A percentile compares a stretch with the other conserved stretches of the same genome.
phyloP scores from a whole-genome alignment of 2,888 invertebrate species.

The Andrena haemorrhoa region DNA sequence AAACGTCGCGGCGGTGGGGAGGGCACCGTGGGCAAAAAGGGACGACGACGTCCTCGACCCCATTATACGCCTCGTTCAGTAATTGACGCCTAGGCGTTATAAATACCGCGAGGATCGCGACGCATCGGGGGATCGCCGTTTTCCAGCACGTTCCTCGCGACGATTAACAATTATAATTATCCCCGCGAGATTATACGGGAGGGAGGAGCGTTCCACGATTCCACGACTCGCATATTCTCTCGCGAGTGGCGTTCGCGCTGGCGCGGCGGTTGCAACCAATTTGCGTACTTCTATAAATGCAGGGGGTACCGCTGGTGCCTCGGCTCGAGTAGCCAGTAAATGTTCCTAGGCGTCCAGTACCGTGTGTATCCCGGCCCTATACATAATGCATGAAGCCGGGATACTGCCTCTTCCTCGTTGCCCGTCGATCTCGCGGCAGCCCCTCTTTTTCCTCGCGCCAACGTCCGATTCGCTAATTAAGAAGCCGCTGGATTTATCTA shows the following conservation, averaged over 20 bases:
- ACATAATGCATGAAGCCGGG: slow-evolving; percentile 73
- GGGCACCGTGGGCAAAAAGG: background rate
- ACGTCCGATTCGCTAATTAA: slow-evolving; percentile 64
- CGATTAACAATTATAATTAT: slow-evolving; percentile 71
- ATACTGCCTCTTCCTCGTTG: slow-evolving; percentile 52
- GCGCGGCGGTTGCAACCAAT: slow-evolving; percentile 68
- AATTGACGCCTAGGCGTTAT: slow-evolving; percentile 21
- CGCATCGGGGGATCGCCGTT: slow-evolving; percentile 17
- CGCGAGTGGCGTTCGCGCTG: slow-evolving; percentile 50
- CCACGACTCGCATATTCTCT: slow-evolving; percentile 53
- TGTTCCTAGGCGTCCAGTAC: slow-evolving; percentile 67
- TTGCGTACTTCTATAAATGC: slow-evolving; percentile 75
- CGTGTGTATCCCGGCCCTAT: slow-evolving; percentile 59
- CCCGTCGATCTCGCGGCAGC: slow-evolving; percentile 30
- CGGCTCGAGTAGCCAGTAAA: slow-evolving; percentile 63
- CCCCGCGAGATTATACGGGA: slow-evolving; percentile 46
- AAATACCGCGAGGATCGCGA: slow-evolving; percentile 19
- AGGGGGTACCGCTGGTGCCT: slow-evolving; percentile 66
- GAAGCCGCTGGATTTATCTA: slow-evolving; percentile 49
- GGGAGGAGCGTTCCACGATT: slow-evolving; percentile 49
- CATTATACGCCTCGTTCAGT: slow-evolving; percentile 6
- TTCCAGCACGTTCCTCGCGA: slow-evolving; percentile 7
- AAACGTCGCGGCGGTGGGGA: background rate
- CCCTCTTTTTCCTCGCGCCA: slow-evolving; percentile 23
- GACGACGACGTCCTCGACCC: slow-evolving; percentile 17